phyloP scores from a whole-genome alignment of 2,888 invertebrate genomes.

The Drosophila subquinaria region DNA sequence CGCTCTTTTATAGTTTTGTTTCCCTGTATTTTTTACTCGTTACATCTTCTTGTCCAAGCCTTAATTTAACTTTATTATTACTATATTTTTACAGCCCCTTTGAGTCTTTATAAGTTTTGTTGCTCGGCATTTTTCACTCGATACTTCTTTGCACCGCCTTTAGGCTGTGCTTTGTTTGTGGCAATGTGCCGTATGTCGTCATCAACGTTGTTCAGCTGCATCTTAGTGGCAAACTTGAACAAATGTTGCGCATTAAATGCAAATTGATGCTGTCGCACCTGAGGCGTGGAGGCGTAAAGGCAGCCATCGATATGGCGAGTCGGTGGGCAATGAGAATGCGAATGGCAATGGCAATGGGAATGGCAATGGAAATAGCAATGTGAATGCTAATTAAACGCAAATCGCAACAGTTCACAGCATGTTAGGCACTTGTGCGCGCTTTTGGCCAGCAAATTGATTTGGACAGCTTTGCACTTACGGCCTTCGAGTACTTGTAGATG shows the following conservation, averaged over 20 bases:
- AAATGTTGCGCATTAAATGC: slow-evolving; percentile 66
- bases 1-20: too few species aligned
- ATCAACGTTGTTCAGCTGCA: neutral
- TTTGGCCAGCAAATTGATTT: slow-evolving; percentile 67
- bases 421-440: slow-evolving; percentile 51
- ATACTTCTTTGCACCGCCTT: neutral
- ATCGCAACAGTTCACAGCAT: slow-evolving; percentile 56
- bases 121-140: too few species aligned
- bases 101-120: too few species aligned
- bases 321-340: neutral
- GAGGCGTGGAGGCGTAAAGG: slow-evolving; percentile 24
- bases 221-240: slow-evolving; percentile 36
- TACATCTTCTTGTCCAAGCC: neutral
- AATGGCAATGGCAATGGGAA: neutral
- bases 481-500: neutral
- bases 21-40: too few species aligned
- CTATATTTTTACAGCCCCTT: neutral
- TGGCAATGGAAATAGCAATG: slow-evolving; percentile 16
- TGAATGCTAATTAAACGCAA: slow-evolving; percentile 69
- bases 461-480: slow-evolving; percentile 16
- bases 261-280: slow-evolving; percentile 59
- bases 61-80: neutral
- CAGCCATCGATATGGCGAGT: slow-evolving; percentile 9
- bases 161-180: neutral
- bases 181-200: slow-evolving; percentile 12